A percentile compares a stretch with the other conserved stretches of the same genome.
phyloP scores from a whole-genome alignment of 1,140 invertebrate genomes.

The Tigriopus japonicus region DNA sequence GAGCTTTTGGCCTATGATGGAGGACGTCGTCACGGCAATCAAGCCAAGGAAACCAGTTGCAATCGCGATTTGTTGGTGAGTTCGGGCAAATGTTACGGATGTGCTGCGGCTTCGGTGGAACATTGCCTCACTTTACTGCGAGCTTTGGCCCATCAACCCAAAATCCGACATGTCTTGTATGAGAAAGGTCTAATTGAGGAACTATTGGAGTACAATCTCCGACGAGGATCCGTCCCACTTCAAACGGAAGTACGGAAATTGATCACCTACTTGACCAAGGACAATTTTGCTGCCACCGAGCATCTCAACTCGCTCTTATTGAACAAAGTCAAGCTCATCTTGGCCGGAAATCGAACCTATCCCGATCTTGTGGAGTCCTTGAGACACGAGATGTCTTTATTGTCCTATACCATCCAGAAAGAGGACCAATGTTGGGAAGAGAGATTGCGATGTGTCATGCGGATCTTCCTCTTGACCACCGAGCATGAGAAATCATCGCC shows the following conservation, averaged over 20 bases:
- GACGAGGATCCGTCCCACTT: conserved; percentile 42
- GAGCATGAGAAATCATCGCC: conserved; percentile 40
- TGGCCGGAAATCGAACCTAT: conserved; percentile 28
- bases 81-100: conserved; percentile 54
- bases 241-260: conserved; percentile 70
- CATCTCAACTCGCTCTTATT: conserved; percentile 61
- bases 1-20: conserved; percentile 76
- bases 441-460: conserved; percentile 68
- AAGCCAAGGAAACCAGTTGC: neutral
- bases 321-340: conserved; percentile 42
- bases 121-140: conserved; percentile 79
- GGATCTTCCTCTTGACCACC: conserved; percentile 55
- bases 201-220: conserved; percentile 69
- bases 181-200: conserved; percentile 72
- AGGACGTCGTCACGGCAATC: neutral
- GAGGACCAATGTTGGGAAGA: conserved; percentile 91
- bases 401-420: conserved; percentile 68
- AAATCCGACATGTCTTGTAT: conserved; percentile 55
- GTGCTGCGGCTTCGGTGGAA: conserved; percentile 65
- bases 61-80: neutral
- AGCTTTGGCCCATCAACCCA: conserved; percentile 65
- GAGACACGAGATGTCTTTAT: conserved; percentile 65
- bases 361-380: conserved; percentile 54
- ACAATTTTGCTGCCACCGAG: conserved; percentile 68
- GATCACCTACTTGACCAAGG: conserved; percentile 69